Percentiles rank a stretch among this genome's conserved stretches.
These are phyloP conservation scores for Bombus sibiricus DNA, from an alignment of 1,140 invertebrate genomes.

Conservation along the genomic window DNA sequence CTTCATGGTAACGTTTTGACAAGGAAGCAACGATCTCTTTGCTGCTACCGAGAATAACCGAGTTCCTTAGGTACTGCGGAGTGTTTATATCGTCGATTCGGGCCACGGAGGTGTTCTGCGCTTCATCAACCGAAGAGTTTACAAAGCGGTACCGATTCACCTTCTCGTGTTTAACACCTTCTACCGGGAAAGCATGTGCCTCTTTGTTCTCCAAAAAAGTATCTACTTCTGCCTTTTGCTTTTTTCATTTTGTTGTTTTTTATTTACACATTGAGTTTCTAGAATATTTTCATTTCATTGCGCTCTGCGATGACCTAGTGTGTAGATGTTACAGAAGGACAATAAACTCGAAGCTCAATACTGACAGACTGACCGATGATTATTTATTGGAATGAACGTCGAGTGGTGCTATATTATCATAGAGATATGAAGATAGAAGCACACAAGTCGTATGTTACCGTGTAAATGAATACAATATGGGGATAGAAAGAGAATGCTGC, in stretches of 20 bases:
- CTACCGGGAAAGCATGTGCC: constrained; percentile 11
- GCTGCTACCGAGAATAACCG: constrained; percentile 54
- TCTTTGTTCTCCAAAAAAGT: background rate
- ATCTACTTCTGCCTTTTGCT: background rate
- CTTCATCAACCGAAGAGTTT: constrained; percentile 67
- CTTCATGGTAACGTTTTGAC: background rate
- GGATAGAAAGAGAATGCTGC: no score
- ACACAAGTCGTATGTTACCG: no score
- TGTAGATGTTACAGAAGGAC: background rate
- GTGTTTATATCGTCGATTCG: constrained; percentile 54
- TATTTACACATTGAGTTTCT: background rate
- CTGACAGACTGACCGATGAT: background rate
- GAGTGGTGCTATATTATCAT: background rate
- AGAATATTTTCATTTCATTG: background rate
- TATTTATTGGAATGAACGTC: background rate
- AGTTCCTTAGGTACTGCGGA: constrained; percentile 35
- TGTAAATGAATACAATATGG: no score
- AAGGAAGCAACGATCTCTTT: constrained; percentile 49
- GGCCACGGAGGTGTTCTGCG: constrained; percentile 64
- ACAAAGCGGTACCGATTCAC: constrained; percentile 49
- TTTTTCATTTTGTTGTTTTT: background rate
- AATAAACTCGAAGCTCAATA: no score
- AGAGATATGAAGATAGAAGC: no score
- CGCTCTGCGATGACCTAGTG: no score
- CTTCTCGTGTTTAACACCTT: constrained; percentile 54